phyloP scores from a whole-genome alignment of 92 coral and sea anemone species.

The Diadumene lineata region DNA sequence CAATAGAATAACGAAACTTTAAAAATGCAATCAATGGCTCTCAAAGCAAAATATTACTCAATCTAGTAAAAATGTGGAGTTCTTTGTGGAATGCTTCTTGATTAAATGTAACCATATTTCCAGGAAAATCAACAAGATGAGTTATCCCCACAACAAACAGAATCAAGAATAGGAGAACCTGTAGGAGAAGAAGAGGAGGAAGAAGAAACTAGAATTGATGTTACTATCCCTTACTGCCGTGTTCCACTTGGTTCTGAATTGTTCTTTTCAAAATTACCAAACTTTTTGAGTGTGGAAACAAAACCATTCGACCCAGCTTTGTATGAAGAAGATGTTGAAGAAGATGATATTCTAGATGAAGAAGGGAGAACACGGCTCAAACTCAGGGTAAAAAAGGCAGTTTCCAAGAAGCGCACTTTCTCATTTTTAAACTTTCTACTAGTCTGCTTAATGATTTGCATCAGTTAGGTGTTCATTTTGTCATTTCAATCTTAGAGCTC shows the following conservation, averaged over 20 bases:
- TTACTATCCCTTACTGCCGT: constrained; percentile 89
- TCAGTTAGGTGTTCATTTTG: too few species aligned
- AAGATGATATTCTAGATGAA: constrained; percentile 96
- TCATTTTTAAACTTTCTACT: too few species aligned
- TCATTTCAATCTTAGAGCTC: too few species aligned
- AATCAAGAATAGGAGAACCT: constrained; percentile 32
- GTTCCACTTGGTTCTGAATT: constrained; percentile 89
- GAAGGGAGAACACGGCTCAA: constrained; percentile 97
- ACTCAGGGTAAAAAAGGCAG: constrained; percentile 74
- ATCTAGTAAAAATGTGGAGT: too few species aligned
- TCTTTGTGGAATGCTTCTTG: too few species aligned
- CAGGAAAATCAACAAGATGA: constrained; percentile 30
- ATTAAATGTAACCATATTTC: background rate
- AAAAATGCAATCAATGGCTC: too few species aligned
- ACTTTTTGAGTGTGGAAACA: constrained; percentile 94
- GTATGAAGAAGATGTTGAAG: constrained; percentile 97
- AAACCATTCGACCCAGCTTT: constrained; percentile 85
- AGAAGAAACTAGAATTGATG: constrained; percentile 92
- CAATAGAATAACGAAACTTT: too few species aligned
- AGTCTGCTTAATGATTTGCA: too few species aligned
- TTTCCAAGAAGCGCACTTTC: too few species aligned
- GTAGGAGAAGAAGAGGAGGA: constrained; percentile 69
- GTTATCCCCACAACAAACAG: constrained; percentile 23
- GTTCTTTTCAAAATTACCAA: constrained; percentile 90
- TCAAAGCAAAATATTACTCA: too few species aligned